phyloP scores from a whole-genome alignment of 2,113 vertebrate genomes.

The Cyphomyrus discorhynchus region DNA sequence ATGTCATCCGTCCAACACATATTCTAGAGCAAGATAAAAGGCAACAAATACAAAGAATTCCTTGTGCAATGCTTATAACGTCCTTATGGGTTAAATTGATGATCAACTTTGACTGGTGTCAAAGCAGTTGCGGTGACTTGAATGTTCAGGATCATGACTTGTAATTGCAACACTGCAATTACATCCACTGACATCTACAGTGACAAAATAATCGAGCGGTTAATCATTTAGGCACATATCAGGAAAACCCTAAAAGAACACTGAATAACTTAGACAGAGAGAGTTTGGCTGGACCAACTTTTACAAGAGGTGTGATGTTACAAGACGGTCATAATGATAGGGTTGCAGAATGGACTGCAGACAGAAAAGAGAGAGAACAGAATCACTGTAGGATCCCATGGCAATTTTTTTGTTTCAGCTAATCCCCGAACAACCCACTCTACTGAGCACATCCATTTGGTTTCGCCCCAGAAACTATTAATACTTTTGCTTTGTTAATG shows the following conservation, averaged over 20 bases:
- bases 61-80: not conserved
- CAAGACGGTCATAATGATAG: not conserved
- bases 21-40: not conserved
- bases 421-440: constrained; percentile 19
- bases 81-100: not conserved
- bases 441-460: constrained; percentile 36
- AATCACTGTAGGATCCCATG: constrained; percentile 20
- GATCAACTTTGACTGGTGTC: not conserved
- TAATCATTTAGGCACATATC: not conserved
- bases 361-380: constrained; percentile 12
- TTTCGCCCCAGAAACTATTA: constrained; percentile 49
- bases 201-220: not conserved
- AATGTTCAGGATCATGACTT: not conserved
- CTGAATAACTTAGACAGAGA: not conserved
- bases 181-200: not conserved
- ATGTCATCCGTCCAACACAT: not conserved
- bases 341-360: constrained; percentile 13
- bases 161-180: not conserved
- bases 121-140: not conserved
- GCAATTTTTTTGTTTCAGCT: constrained; percentile 21
- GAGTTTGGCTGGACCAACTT: not conserved
- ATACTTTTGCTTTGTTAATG: constrained; percentile 51
- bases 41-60: not conserved
- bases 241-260: not conserved
- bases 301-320: not conserved